Base-by-base conservation (phyloP, 2,888 invertebrate genomes). In the Bombyx huttoni region DNA sequence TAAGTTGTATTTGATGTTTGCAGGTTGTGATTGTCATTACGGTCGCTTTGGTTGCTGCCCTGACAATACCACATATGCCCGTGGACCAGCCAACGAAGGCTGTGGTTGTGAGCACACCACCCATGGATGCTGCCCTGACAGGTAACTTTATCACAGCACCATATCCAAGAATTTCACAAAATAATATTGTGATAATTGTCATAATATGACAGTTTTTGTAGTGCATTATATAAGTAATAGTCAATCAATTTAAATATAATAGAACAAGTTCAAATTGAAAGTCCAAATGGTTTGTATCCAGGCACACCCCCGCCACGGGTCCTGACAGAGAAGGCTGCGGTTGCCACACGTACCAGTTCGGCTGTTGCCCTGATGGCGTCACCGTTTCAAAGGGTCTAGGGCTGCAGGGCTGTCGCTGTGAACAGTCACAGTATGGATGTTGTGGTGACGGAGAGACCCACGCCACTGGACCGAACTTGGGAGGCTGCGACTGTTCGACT, bases 361-460 rank as follows among this genome's bases (percentile, higher is more conserved):
- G 97, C 1, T 98, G 98, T 70, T 98, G 98, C 67, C 91, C 94
- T 0, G 96, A 97, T 81, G 96, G 96, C 0, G 79, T 93, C 55
- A 92, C 92, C 0, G 77, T 90, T 51, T 95, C 96, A 6, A 91
- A 90, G 69, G 97, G 98, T 0, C 79, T 79, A 7, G 69, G 68
- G 51, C 67, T 72, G 46, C 74, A 79, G 83, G 94, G 96, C 8
- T 97, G 97, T 68, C 92, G 93, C 55, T 97, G 97, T 74, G 87
- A 91, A 49, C 90, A 93, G 57, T 91, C 94, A 0, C 90, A 93
- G 64, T 93, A 90, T 73, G 95, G 95, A 46, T 98, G 98, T 74
- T 98, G 98, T 61, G 91, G 93, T 0, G 97, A 98, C 74, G 93
- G 91, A 0, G 89, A 91, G 65, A 97, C 97, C 0, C 91, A 94